Percentiles rank a stretch among this genome's conserved stretches.
Conservation (phyloP, 2,113 vertebrate species). For the Ceuthmochares aereus region DNA sequence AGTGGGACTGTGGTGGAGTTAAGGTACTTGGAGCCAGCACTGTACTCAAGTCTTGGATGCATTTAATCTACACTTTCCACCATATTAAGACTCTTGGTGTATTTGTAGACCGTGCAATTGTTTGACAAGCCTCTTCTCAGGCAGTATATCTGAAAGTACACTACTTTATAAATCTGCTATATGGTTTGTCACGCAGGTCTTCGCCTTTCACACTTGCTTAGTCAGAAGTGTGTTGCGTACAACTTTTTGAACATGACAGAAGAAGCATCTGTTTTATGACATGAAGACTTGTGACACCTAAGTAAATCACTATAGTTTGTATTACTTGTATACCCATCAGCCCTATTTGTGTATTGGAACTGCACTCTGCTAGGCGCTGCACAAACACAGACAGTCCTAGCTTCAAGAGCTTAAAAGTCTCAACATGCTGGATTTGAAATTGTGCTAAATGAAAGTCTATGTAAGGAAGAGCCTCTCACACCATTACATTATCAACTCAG, state of each 20-base stretch:
- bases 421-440: not conserved
- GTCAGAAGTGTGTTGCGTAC: not conserved
- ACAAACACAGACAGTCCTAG: not conserved
- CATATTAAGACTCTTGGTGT: not conserved
- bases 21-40: not conserved
- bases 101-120: not conserved
- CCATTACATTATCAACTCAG: not conserved
- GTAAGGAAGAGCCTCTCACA: not conserved
- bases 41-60: not conserved
- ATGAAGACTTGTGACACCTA: not conserved
- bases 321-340: not conserved
- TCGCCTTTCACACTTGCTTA: not conserved
- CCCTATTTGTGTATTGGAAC: not conserved
- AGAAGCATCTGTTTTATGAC: not conserved
- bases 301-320: not conserved
- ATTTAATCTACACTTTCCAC: not conserved
- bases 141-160: not conserved
- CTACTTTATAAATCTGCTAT: not conserved
- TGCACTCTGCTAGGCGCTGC: not conserved
- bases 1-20: not conserved
- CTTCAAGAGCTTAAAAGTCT: not conserved
- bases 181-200: not conserved
- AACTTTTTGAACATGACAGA: not conserved
- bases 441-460: not conserved
- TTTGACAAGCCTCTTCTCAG: not conserved